A percentile compares a stretch with the other conserved stretches of the same genome.
phyloP scores from a whole-genome alignment of 1,140 invertebrate species.

The Pachypeltis micranthus region DNA sequence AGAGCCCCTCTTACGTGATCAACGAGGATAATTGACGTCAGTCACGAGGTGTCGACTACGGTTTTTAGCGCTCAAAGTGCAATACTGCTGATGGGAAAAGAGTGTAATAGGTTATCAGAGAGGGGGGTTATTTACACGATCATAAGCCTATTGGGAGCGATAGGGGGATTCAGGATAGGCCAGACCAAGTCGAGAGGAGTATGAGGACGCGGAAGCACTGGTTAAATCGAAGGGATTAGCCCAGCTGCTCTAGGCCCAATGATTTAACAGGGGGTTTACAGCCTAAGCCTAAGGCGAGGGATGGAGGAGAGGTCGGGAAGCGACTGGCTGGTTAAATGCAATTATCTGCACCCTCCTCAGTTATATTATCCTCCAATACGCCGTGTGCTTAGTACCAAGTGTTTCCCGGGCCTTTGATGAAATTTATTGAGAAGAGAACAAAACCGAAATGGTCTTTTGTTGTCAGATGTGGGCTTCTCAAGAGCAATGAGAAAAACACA shows the following conservation, averaged over 20 bases:
- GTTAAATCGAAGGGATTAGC: slow-evolving; percentile 9
- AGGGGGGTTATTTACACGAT: slow-evolving; percentile 4
- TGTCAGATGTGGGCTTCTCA: no score
- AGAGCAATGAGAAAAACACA: no score
- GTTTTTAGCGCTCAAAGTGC: no score
- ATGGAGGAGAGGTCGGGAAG: not conserved
- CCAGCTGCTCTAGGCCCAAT: not conserved
- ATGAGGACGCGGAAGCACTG: slow-evolving; percentile 1
- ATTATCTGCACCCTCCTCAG: slow-evolving; percentile 12
- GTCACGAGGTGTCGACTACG: no score
- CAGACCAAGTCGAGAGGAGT: no score
- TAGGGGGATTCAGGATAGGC: not conserved
- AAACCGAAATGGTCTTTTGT: not conserved
- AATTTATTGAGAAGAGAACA: slow-evolving; percentile 3
- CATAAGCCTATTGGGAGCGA: slow-evolving; percentile 8
- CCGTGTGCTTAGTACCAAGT: slow-evolving; percentile 7
- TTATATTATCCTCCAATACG: slow-evolving; percentile 1
- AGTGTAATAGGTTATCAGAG: not conserved
- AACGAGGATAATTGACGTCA: no score
- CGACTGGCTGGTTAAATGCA: slow-evolving; percentile 12
- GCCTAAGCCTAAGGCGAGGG: not conserved
- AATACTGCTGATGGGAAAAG: slow-evolving; percentile 6
- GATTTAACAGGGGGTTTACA: slow-evolving; percentile 3
- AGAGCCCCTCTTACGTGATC: no score
- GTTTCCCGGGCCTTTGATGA: not conserved